Evolutionary conservation across 2,113 vertebrate species (phyloP).

Genomic region (Brachyistius frenatus): DNA sequence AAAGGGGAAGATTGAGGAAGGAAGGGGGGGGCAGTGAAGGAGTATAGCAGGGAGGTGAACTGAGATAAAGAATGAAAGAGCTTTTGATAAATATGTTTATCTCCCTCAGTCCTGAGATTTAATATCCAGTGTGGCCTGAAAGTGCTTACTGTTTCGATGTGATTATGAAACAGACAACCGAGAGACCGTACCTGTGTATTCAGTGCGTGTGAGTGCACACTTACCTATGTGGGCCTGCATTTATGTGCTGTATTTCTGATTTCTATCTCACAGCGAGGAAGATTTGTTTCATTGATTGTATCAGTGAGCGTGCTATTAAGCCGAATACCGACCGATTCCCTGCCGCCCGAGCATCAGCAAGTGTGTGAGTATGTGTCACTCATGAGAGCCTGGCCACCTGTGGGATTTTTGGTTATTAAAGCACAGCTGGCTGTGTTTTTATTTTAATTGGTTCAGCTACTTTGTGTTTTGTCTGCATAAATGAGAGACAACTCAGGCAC

Average conservation of each 20-base stretch:
- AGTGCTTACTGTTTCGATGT: slow-evolving; percentile 43
- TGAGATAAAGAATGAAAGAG: slow-evolving; percentile 61
- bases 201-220: neutral
- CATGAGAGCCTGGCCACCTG: slow-evolving; percentile 39
- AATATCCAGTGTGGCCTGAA: slow-evolving; percentile 73
- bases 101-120: slow-evolving; percentile 49
- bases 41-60: neutral
- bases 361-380: slow-evolving; percentile 28
- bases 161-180: slow-evolving; percentile 21
- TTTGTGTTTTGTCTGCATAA: slow-evolving; percentile 36
- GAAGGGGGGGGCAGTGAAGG: slow-evolving; percentile 9
- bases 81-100: slow-evolving; percentile 69
- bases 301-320: slow-evolving; percentile 51
- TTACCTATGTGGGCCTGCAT: slow-evolving; percentile 26
- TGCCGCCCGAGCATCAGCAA: neutral
- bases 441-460: slow-evolving; percentile 49
- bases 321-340: slow-evolving; percentile 21
- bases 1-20: neutral
- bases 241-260: slow-evolving; percentile 50
- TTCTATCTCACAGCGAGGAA: slow-evolving; percentile 29
- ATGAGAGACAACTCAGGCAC: slow-evolving; percentile 26
- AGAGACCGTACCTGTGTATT: slow-evolving; percentile 5
- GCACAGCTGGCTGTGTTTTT: slow-evolving; percentile 50
- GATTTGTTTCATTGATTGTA: slow-evolving; percentile 64
- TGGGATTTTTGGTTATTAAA: slow-evolving; percentile 50